phyloP scores from a whole-genome alignment of 1,140 invertebrate species.

The Semibalanus balanoides region DNA sequence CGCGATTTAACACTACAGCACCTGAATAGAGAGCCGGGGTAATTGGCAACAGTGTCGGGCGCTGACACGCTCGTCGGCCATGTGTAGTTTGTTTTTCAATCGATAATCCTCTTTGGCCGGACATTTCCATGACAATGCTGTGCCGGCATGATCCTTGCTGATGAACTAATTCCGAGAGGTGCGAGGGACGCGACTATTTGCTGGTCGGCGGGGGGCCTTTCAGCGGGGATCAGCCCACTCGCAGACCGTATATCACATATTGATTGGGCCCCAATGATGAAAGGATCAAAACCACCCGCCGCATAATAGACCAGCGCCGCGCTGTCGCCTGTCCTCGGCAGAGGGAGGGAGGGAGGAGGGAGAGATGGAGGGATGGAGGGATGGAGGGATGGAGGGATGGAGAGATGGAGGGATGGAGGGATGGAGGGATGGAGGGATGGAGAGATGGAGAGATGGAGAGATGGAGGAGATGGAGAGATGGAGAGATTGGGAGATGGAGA shows the following conservation, averaged over 20 bases:
- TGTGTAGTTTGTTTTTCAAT: constrained; percentile 1
- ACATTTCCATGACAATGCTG: not conserved
- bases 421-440: no score
- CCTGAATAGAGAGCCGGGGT: not conserved
- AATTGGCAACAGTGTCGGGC: not conserved
- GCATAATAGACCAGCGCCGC: not conserved
- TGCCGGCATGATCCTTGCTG: not conserved
- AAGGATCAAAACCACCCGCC: not conserved
- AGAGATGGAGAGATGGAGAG: no score
- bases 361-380: no score
- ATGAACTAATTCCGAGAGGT: not conserved
- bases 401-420: no score
- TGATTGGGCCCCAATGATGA: not conserved
- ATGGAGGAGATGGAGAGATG: no score
- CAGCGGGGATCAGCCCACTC: not conserved
- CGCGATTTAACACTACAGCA: not conserved
- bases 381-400: no score
- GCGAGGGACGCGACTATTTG: not conserved
- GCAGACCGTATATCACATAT: not conserved
- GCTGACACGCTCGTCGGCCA: not conserved
- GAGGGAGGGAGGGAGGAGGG: not conserved
- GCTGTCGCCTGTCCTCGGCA: not conserved
- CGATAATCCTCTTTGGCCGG: constrained; percentile 1
- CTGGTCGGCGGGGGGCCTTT: not conserved
- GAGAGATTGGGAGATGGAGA: no score